Percentiles rank a stretch among this genome's conserved stretches.
Conservation (phyloP, 1,140 invertebrate species). For the Euglossa dilemma region DNA sequence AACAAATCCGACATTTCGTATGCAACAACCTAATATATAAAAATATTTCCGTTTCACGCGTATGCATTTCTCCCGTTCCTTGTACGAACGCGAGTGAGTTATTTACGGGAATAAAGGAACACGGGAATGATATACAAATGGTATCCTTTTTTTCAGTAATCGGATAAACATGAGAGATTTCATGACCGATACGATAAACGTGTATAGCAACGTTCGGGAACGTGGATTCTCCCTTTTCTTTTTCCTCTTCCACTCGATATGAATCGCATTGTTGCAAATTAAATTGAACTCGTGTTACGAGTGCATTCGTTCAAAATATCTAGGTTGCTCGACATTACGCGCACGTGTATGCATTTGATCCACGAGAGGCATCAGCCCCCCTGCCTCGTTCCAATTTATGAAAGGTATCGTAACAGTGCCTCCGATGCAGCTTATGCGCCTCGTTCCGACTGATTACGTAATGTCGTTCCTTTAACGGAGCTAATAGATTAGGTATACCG, state of each 20-base stretch:
- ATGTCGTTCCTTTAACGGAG: not conserved
- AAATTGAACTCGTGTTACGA: not conserved
- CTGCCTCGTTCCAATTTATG: not conserved
- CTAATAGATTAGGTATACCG: slow-evolving; percentile 36
- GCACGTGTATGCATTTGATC: slow-evolving; percentile 2
- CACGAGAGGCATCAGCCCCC: not conserved
- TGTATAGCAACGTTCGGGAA: too few relatives aligned
- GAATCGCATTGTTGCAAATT: not conserved
- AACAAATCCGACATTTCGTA: too few relatives aligned
- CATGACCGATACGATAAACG: too few relatives aligned
- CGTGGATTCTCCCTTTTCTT: too few relatives aligned
- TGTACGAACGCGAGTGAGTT: too few relatives aligned
- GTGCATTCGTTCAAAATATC: not conserved
- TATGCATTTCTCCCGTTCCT: too few relatives aligned
- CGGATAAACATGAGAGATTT: too few relatives aligned
- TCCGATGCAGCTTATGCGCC: slow-evolving; percentile 19
- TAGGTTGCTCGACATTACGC: not conserved
- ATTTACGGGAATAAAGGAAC: too few relatives aligned
- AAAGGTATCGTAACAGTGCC: slow-evolving; percentile 12
- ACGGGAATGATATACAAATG: too few relatives aligned
- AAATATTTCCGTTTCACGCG: too few relatives aligned
- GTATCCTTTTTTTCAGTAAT: too few relatives aligned
- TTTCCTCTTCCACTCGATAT: not conserved
- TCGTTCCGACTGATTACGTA: slow-evolving; percentile 39
- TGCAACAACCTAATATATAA: too few relatives aligned